phyloP scores from a whole-genome alignment of 2,113 vertebrate genomes.

The Sapayoa aenigma region DNA sequence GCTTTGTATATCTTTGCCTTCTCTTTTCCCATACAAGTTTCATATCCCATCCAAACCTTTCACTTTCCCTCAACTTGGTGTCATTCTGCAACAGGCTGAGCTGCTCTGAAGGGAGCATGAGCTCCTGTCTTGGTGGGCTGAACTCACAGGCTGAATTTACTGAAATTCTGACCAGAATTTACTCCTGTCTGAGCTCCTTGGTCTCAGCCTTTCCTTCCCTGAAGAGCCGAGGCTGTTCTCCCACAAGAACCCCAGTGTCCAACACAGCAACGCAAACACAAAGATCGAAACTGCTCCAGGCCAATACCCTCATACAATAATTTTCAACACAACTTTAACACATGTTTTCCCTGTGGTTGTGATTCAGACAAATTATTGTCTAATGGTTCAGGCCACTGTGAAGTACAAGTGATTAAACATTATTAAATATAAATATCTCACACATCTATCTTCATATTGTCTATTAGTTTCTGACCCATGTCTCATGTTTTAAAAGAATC shows the following conservation, averaged over 20 bases:
- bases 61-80: background rate
- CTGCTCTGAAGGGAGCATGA: background rate
- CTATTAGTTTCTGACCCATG: background rate
- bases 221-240: background rate
- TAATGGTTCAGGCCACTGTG: background rate
- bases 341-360: background rate
- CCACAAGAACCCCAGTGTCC: fast-evolving
- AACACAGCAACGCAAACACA: background rate
- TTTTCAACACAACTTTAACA: background rate
- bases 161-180: background rate
- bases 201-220: background rate
- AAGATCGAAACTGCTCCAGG: background rate
- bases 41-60: background rate
- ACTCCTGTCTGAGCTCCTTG: background rate
- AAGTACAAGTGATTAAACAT: background rate
- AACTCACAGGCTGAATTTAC: background rate
- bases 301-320: background rate
- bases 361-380: background rate
- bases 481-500: background rate
- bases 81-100: background rate
- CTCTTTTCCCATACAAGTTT: background rate
- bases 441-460: background rate
- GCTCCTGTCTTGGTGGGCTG: background rate
- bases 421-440: background rate
- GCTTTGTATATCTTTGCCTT: background rate